Conservation (phyloP, 2,888 invertebrate genomes). For the Cephus pygmeus region DNA sequence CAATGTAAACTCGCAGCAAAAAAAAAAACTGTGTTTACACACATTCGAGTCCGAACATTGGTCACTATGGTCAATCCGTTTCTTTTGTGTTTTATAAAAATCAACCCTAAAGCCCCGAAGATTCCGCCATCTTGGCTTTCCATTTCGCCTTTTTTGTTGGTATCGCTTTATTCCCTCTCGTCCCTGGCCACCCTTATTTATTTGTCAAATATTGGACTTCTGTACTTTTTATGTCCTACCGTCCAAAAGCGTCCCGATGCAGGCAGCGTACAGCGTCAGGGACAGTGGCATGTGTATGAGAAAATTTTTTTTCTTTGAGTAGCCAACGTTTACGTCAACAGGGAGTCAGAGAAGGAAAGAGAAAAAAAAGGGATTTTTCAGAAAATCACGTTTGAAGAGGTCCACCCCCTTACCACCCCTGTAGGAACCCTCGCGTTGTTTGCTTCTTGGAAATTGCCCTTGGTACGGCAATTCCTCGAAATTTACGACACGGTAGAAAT, state of each 20-base stretch:
- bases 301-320: not conserved
- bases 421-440: not conserved
- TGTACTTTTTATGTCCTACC: slow-evolving; percentile 8
- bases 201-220: slow-evolving; percentile 54
- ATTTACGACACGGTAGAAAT: not conserved
- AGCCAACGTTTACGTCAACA: not conserved
- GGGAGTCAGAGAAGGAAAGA: not conserved
- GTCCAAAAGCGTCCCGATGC: not conserved
- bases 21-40: slow-evolving; percentile 55
- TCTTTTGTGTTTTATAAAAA: slow-evolving; percentile 54
- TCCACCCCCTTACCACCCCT: not conserved
- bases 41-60: slow-evolving; percentile 55
- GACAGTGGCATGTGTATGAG: not conserved
- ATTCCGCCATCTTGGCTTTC: slow-evolving; percentile 23
- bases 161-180: slow-evolving; percentile 7
- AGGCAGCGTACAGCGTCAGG: not conserved
- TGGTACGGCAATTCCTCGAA: not conserved
- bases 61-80: slow-evolving; percentile 51
- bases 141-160: slow-evolving; percentile 13
- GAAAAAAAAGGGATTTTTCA: not conserved
- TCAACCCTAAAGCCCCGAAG: slow-evolving; percentile 17
- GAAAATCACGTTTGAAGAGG: not conserved
- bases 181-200: slow-evolving; percentile 38
- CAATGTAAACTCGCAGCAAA: slow-evolving; percentile 46
- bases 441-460: not conserved